phyloP scores from a whole-genome alignment of 2,113 vertebrate species.

The Heterochromis multidens region DNA sequence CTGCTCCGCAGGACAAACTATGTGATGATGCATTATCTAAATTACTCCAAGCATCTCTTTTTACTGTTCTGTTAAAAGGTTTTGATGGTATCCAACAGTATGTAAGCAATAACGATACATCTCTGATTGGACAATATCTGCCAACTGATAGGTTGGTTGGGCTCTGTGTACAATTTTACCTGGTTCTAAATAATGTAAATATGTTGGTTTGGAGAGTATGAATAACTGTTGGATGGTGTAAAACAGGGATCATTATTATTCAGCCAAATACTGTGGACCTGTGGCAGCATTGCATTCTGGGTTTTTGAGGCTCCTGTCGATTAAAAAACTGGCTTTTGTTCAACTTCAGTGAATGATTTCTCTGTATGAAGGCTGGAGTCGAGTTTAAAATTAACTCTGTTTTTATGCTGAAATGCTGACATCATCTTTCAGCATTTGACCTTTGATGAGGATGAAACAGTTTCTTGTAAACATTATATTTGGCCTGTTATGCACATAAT shows the following conservation, averaged over 20 bases:
- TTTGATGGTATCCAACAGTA: not conserved
- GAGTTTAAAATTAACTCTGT: not conserved
- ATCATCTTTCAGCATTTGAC: not conserved
- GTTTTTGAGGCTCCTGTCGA: not conserved
- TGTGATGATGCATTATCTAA: fast-evolving
- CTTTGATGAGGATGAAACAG: not conserved
- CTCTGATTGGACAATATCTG: not conserved
- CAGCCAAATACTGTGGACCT: not conserved
- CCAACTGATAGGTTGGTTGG: not conserved
- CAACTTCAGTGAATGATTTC: not conserved
- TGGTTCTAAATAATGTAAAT: not conserved
- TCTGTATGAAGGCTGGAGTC: not conserved
- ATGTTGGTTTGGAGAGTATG: not conserved
- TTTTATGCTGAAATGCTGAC: not conserved
- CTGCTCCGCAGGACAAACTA: not conserved
- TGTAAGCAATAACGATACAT: not conserved
- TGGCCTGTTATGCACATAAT: not conserved
- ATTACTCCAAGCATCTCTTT: not conserved
- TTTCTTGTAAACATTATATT: not conserved
- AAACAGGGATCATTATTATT: not conserved
- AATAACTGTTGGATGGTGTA: not conserved
- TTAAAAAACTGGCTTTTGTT: not conserved
- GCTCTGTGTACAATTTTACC: not conserved
- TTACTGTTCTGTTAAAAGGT: fast-evolving
- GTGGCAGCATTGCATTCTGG: not conserved